Conservation (phyloP, 2,888 invertebrate genomes). For the Coenonympha glycerion region DNA sequence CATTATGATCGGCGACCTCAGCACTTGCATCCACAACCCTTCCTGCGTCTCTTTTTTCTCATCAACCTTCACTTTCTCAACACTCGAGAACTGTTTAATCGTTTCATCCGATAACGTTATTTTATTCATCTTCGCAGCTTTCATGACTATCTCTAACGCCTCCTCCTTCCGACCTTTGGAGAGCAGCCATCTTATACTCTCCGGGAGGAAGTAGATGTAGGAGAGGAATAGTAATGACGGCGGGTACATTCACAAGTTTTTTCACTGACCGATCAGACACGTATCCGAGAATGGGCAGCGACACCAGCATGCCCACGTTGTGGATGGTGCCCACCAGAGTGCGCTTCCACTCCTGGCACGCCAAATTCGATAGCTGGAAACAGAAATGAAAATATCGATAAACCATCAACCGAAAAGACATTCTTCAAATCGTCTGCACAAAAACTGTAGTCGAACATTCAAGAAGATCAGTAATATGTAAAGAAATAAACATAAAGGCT, state of each 20-base stretch:
- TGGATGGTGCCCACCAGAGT: constrained; percentile 84
- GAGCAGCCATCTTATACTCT: constrained; percentile 86
- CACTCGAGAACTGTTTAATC: constrained; percentile 49
- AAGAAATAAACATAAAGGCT: neutral
- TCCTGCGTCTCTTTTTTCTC: constrained; percentile 42
- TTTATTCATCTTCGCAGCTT: constrained; percentile 79
- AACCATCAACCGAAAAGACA: constrained; percentile 28
- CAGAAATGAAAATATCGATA: neutral
- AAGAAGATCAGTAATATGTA: too few relatives aligned
- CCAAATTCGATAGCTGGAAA: constrained; percentile 63
- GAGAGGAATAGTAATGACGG: constrained; percentile 81
- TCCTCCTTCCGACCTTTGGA: constrained; percentile 80
- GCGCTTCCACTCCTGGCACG: constrained; percentile 80
- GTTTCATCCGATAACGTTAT: constrained; percentile 65
- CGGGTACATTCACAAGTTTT: constrained; percentile 81
- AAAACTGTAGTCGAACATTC: too few relatives aligned
- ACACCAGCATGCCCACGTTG: constrained; percentile 83
- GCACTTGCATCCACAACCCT: constrained; percentile 54
- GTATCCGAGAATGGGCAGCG: constrained; percentile 81
- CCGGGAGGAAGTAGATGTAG: constrained; percentile 83
- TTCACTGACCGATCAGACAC: constrained; percentile 80
- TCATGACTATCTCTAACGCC: constrained; percentile 78
- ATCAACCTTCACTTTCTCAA: constrained; percentile 45
- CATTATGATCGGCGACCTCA: constrained; percentile 62
- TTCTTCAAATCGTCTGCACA: too few relatives aligned